Conservation (phyloP, 1,140 invertebrate genomes). For the Acyrthosiphon pisum region DNA sequence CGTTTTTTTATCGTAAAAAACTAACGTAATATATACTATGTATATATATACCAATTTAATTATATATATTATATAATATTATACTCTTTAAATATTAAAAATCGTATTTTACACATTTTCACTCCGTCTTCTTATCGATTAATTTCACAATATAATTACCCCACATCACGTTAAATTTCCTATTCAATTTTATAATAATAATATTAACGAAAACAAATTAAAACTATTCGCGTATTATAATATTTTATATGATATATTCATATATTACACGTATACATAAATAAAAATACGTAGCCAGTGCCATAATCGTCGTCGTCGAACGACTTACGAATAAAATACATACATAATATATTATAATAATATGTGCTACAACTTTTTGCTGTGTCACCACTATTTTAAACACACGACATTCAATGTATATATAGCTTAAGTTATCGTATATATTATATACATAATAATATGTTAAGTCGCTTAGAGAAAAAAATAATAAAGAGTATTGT, state of each 20-base stretch:
- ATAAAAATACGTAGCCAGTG: not conserved
- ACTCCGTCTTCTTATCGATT: conserved; percentile 16
- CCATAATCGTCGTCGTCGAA: not conserved
- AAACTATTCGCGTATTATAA: conserved; percentile 1
- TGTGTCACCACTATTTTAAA: not conserved
- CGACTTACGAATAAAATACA: not conserved
- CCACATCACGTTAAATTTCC: conserved; percentile 39
- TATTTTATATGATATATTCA: not conserved
- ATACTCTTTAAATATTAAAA: conserved; percentile 30
- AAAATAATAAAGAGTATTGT: not conserved
- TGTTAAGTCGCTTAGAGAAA: not conserved
- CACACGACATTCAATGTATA: not conserved
- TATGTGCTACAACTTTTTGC: not conserved
- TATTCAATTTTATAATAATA: conserved; percentile 30
- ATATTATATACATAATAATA: not conserved
- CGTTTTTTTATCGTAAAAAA: conserved; percentile 20
- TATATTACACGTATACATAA: conserved; percentile 27
- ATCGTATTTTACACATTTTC: conserved; percentile 32
- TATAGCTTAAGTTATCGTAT: not conserved
- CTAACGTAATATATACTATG: not conserved
- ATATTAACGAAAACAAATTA: conserved; percentile 31
- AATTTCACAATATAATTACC: conserved; percentile 44
- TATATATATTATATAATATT: conserved; percentile 11
- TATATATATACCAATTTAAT: not conserved
- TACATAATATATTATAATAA: not conserved